phyloP scores from a whole-genome alignment of 2,888 invertebrate genomes.

The Scotopteryx bipunctaria region DNA sequence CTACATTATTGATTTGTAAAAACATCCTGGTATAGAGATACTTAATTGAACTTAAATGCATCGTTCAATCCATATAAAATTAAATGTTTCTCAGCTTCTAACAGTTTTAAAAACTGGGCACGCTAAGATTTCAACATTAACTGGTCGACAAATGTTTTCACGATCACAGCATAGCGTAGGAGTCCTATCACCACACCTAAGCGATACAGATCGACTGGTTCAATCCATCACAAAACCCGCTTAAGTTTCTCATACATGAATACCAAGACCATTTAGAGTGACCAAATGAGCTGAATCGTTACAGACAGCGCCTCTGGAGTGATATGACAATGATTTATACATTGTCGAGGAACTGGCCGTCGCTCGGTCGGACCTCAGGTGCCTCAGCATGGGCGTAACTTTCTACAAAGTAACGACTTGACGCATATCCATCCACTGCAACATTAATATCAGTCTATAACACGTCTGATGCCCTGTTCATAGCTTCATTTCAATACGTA shows the following conservation, averaged over 20 bases:
- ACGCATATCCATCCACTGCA: conserved; percentile 44
- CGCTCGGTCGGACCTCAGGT: conserved; percentile 12
- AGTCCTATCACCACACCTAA: conserved; percentile 17
- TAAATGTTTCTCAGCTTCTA: no score
- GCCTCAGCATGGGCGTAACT: conserved; percentile 44
- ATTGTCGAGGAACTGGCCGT: conserved; percentile 39
- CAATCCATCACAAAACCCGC: conserved; percentile 39
- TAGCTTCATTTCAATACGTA: conserved; percentile 35
- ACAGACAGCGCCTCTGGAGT: conserved; percentile 48
- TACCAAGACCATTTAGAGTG: conserved; percentile 41
- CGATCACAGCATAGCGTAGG: neutral
- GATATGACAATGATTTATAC: conserved; percentile 64
- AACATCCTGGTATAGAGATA: neutral
- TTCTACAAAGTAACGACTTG: conserved; percentile 51
- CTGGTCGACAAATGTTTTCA: conserved; percentile 12
- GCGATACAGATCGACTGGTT: conserved; percentile 36
- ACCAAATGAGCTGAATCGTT: conserved; percentile 49
- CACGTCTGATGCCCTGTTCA: conserved; percentile 36
- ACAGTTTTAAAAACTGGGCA: no score
- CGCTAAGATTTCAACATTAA: neutral
- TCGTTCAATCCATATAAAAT: no score
- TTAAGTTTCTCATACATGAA: conserved; percentile 31
- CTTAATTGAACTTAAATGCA: no score
- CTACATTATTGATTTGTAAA: neutral
- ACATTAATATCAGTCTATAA: conserved; percentile 52